Conservation (phyloP, 2,113 vertebrate genomes). For the Gallinago paraguaiae region DNA sequence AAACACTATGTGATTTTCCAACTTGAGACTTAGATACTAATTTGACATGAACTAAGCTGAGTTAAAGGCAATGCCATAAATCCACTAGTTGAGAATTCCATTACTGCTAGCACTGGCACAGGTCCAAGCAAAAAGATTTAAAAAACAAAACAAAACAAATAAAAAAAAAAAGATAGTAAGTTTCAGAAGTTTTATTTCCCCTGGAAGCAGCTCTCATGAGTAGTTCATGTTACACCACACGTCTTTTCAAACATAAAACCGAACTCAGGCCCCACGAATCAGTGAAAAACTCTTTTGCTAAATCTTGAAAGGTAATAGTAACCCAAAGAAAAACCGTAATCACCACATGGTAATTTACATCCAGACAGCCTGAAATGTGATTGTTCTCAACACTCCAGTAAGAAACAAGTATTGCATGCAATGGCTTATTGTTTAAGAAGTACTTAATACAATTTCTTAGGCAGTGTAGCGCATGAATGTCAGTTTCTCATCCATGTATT, state of each 20-base stretch:
- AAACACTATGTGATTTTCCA: not conserved
- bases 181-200: not conserved
- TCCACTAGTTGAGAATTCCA: not conserved
- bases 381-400: not conserved
- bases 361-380: not conserved
- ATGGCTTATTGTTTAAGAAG: not conserved
- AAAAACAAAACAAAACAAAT: not conserved
- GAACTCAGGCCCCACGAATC: accelerated
- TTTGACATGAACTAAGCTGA: not conserved
- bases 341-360: not conserved
- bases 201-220: not conserved
- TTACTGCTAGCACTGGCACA: not conserved
- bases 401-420: not conserved
- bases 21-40: not conserved
- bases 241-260: not conserved
- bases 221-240: not conserved
- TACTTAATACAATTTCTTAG: not conserved
- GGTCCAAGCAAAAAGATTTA: not conserved
- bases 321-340: not conserved
- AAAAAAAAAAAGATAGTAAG: not conserved
- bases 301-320: not conserved
- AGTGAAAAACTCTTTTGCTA: not conserved
- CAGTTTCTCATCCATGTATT: not conserved
- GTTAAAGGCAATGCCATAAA: not conserved
- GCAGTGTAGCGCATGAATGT: not conserved